Evolutionary conservation across 2,797 vertebrate genomes (phyloP).

Genomic region (Streptopelia turtur): DNA sequence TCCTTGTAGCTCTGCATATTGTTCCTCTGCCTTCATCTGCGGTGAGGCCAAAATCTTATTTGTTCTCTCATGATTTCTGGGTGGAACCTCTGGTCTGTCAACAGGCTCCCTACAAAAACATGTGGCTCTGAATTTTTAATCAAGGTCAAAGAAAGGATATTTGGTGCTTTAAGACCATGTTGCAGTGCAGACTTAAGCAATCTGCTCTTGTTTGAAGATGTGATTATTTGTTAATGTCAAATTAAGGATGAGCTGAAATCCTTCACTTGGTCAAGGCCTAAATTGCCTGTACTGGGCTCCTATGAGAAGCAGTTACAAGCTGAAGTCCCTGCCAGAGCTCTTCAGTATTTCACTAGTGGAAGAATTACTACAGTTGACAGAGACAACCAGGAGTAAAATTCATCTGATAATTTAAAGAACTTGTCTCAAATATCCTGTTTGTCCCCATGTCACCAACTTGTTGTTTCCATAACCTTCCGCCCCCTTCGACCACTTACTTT

Average conservation of each 20-base stretch:
- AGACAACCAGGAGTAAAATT: neutral
- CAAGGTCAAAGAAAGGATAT: constrained; percentile 1
- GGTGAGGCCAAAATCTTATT: neutral
- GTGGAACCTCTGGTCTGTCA: neutral
- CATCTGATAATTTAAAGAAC: neutral
- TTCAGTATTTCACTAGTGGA: neutral
- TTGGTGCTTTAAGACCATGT: neutral
- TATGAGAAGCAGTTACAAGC: neutral
- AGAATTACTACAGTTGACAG: neutral
- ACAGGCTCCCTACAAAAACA: neutral
- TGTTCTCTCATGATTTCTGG: neutral
- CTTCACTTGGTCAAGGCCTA: neutral
- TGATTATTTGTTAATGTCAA: neutral
- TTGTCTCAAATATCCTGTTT: neutral
- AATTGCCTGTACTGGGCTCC: neutral
- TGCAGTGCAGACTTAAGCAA: neutral
- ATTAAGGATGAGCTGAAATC: neutral
- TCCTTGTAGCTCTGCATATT: neutral
- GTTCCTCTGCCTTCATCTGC: neutral
- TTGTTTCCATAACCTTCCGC: neutral
- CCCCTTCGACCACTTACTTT: neutral
- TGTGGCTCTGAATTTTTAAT: neutral
- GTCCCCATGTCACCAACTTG: neutral
- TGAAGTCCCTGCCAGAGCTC: neutral
- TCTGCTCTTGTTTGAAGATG: constrained; percentile 16